Conservation (phyloP, 1,140 invertebrate genomes). For the Bombyx mandarina region DNA sequence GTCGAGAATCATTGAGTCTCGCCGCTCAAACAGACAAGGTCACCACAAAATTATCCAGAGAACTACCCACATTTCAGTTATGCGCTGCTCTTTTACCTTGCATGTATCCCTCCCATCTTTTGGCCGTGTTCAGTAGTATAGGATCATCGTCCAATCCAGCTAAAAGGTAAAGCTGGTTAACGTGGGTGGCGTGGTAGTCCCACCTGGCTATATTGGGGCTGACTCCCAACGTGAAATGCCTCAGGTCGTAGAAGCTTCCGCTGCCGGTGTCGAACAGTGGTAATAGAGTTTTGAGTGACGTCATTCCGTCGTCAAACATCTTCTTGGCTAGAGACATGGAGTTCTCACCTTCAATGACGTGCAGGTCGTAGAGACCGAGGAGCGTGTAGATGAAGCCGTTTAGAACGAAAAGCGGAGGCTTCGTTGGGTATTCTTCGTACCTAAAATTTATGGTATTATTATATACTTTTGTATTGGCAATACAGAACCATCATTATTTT, state of each 20-base stretch:
- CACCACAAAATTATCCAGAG: slow-evolving; percentile 6
- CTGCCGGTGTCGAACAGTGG: slow-evolving; percentile 95
- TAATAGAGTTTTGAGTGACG: slow-evolving; percentile 90
- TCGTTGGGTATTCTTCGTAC: slow-evolving; percentile 99
- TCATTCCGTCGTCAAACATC: slow-evolving; percentile 90
- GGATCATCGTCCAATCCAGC: slow-evolving; percentile 90
- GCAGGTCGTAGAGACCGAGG: slow-evolving; percentile 94
- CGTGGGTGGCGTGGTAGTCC: slow-evolving; percentile 99
- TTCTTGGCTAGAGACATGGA: slow-evolving; percentile 78
- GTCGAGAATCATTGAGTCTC: neutral
- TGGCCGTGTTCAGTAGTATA: slow-evolving; percentile 86
- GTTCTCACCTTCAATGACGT: slow-evolving; percentile 74
- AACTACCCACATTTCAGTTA: slow-evolving; percentile 76
- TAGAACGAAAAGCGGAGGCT: slow-evolving; percentile 94
- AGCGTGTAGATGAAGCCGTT: slow-evolving; percentile 99
- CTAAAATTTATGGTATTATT: slow-evolving; percentile 58
- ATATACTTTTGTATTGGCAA: no score
- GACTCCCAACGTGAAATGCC: slow-evolving; percentile 90
- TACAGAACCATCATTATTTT: no score
- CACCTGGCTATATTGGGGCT: slow-evolving; percentile 94
- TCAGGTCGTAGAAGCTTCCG: slow-evolving; percentile 96
- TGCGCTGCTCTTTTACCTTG: slow-evolving; percentile 93
- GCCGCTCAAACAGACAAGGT: neutral
- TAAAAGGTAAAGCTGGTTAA: slow-evolving; percentile 94
- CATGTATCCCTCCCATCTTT: slow-evolving; percentile 97